Base-by-base conservation (phyloP, 2,888 invertebrate species). In the Scaptomyza reducta region DNA sequence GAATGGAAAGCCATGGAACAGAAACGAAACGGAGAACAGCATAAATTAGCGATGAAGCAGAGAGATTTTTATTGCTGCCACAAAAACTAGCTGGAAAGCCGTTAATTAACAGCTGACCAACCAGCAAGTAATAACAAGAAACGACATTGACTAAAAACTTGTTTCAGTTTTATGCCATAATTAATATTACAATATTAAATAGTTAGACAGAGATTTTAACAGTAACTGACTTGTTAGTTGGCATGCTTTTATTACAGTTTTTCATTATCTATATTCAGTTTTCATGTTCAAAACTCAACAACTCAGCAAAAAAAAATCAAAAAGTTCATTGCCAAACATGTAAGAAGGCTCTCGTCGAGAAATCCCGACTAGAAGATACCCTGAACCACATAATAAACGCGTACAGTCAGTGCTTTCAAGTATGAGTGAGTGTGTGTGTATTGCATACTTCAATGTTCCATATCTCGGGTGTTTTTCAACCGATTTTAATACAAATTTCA, bases 31-130 rank as follows among this genome's bases (percentile, higher is more conserved):
- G 5, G 3, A 22, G 38, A 31, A 10, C 56, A 29, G 74, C 72
- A 70, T 74, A 70, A 74, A 74, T 74, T 70, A 74, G 70, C 71
- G 31, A 38, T 45, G 49, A 35, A 10, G 4, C 33, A 22, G 18
- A 53, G 53, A 61, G 18, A 18, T 10, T 62, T 42, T 42, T 33
- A 42, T 47, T 18, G 47, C 11, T 25, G 46, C 47, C 27, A 13
- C 13, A n/a, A 38, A 33, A 58, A 51, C 25, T 25, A 55, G 16
- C 18, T 33, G 9, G 13, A 6, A 53, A 9, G 22, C 6, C 40
- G 44, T 44, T 60, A 74, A 71, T 71, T 73, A 71, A 61, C 44
- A 53, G 69, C 53, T 67, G 50, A 16, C 42, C 22, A 42, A 47
- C 42, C 29, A 16, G 11, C 22, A 25, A 35, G 31, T 45, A 22